Conservation (phyloP, 2,888 invertebrate genomes). For the Hymenopus coronatus region DNA sequence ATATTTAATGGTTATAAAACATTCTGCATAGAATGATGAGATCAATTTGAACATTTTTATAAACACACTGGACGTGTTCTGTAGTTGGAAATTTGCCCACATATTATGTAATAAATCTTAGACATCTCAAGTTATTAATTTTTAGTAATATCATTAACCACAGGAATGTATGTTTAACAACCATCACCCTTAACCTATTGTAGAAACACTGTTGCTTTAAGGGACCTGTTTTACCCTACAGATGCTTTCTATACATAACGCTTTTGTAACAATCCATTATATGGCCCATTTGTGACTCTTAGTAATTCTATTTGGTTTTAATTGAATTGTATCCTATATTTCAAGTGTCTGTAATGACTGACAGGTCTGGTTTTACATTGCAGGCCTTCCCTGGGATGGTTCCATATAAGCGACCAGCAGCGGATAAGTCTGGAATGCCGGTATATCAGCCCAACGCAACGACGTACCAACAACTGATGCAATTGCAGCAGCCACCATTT, state of each 20-base stretch:
- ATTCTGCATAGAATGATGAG: background rate
- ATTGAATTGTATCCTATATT: background rate
- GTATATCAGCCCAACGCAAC: slow-evolving; percentile 88
- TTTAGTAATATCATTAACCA: background rate
- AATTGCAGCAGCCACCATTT: slow-evolving; percentile 81
- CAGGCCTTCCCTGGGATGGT: slow-evolving; percentile 95
- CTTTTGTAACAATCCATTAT: background rate
- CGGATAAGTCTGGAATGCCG: slow-evolving; percentile 94
- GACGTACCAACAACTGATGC: slow-evolving; percentile 93
- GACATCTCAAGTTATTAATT: background rate
- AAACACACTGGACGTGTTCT: background rate
- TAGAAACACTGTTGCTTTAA: background rate
- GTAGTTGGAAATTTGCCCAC: background rate
- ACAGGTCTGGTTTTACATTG: background rate
- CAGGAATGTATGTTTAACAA: background rate
- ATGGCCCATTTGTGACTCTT: background rate
- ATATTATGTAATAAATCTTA: background rate
- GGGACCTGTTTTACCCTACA: background rate
- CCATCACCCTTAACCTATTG: background rate
- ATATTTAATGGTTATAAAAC: background rate
- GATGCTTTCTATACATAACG: background rate
- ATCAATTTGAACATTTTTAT: background rate
- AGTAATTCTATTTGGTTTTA: background rate
- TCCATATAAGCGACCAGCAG: slow-evolving; percentile 93
- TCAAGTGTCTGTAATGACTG: no score